A percentile compares a stretch with the other conserved stretches of the same genome.
Evolutionary conservation across 2,113 vertebrate genomes (phyloP).

Genomic region (Lamprotornis superbus): DNA sequence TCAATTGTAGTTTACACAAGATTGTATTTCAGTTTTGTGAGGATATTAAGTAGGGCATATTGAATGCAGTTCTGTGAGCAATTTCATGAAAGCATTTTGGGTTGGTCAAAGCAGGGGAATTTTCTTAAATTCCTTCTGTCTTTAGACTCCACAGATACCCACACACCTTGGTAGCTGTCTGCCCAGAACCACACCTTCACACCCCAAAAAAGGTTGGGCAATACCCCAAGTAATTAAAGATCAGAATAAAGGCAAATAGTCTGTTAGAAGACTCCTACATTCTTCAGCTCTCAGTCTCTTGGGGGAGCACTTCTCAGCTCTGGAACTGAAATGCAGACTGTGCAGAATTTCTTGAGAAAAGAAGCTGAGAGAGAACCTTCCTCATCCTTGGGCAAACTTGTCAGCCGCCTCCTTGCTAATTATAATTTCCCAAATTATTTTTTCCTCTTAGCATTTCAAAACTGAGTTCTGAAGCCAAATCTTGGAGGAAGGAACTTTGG

Average conservation of each 20-base stretch:
- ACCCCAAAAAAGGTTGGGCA: background rate
- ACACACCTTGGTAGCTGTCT: background rate
- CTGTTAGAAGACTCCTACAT: background rate
- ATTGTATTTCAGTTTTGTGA: background rate
- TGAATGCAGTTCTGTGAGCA: background rate
- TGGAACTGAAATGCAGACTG: background rate
- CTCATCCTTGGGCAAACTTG: background rate
- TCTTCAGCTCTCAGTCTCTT: background rate
- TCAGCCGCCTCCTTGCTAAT: background rate
- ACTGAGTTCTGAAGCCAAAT: conserved; percentile 17
- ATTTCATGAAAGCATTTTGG: background rate
- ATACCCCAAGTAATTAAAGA: background rate
- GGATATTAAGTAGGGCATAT: background rate
- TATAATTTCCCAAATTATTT: background rate
- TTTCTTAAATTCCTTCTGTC: conserved; percentile 8
- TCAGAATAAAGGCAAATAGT: background rate
- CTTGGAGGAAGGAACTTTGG: conserved; percentile 27
- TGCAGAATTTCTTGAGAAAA: background rate
- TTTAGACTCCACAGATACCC: background rate
- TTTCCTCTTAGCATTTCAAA: conserved; percentile 28
- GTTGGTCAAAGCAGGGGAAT: background rate
- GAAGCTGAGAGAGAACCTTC: background rate
- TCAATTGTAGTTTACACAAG: conserved; percentile 19
- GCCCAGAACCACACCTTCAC: background rate
- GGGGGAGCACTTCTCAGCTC: background rate